These are phyloP conservation scores for Camptogramma bilineatum DNA, from an alignment of 2,888 invertebrate genomes.

Conservation along the genomic window DNA sequence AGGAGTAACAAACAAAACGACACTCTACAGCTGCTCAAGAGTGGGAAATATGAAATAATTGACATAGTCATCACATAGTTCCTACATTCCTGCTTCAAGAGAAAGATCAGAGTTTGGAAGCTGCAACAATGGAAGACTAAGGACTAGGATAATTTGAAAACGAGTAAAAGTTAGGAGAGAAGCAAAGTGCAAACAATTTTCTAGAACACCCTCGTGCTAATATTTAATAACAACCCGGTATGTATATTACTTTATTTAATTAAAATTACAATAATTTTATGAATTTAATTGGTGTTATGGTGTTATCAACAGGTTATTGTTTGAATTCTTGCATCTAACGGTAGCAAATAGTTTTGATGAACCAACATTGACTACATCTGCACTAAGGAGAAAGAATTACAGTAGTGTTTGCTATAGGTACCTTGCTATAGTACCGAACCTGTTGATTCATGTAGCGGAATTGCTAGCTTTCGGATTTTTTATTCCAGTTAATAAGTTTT, in stretches of 20 bases:
- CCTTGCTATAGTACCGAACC: background rate
- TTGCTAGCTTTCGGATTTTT: background rate
- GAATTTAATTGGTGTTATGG: conserved; percentile 82
- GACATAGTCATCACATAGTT: conserved; percentile 85
- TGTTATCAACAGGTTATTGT: conserved; percentile 69
- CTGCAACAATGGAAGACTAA: conserved; percentile 82
- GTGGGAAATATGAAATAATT: conserved; percentile 81
- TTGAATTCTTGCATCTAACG: conserved; percentile 28
- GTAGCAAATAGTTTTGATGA: conserved; percentile 15
- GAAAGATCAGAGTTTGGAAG: conserved; percentile 72
- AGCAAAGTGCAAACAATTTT: conserved; percentile 71
- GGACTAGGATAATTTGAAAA: conserved; percentile 62
- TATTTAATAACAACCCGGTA: conserved; percentile 68
- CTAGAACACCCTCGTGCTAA: conserved; percentile 66
- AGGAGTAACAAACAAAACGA: conserved; percentile 59
- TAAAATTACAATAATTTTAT: conserved; percentile 64
- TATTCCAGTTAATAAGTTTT: background rate
- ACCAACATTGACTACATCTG: background rate
- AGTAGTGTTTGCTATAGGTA: background rate
- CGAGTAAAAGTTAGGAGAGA: conserved; percentile 56
- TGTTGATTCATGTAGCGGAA: conserved; percentile 5
- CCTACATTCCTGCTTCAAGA: conserved; percentile 76
- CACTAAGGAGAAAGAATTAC: background rate
- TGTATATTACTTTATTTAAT: conserved; percentile 60
- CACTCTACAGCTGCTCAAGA: conserved; percentile 54